A percentile compares a stretch with the other conserved stretches of the same genome.
These are phyloP conservation scores for Oligia fasciuncula DNA, from an alignment of 2,888 invertebrate species.

Conservation along the genomic window DNA sequence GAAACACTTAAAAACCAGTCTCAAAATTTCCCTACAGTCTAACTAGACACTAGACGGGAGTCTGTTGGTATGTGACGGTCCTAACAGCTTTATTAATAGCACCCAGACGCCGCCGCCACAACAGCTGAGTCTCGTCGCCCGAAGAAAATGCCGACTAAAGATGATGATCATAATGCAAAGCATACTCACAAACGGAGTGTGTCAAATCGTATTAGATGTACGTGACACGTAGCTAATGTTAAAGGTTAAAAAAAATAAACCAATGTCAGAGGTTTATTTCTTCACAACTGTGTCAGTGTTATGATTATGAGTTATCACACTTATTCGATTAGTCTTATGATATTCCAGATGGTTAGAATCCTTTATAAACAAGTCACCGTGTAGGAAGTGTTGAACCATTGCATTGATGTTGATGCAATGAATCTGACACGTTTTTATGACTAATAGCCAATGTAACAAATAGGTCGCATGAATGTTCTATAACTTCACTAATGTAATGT, in stretches of 20 bases:
- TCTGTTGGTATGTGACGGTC: slow-evolving; percentile 41
- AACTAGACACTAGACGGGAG: slow-evolving; percentile 31
- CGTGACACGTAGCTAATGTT: slow-evolving; percentile 39
- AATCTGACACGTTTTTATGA: slow-evolving; percentile 44
- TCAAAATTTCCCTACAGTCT: slow-evolving; percentile 31
- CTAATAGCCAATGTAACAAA: slow-evolving; percentile 38
- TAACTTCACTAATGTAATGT: slow-evolving; percentile 4
- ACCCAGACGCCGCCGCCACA: slow-evolving; percentile 67
- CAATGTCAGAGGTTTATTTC: slow-evolving; percentile 31
- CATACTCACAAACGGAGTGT: slow-evolving; percentile 49
- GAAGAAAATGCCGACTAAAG: slow-evolving; percentile 55
- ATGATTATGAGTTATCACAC: slow-evolving; percentile 22
- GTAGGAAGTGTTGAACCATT: slow-evolving; percentile 44
- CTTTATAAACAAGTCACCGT: slow-evolving; percentile 34
- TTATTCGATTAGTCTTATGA: slow-evolving; percentile 13
- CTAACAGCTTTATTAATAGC: slow-evolving; percentile 71
- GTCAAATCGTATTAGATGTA: slow-evolving; percentile 48
- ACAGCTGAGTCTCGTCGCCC: slow-evolving; percentile 66
- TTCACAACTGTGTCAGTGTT: slow-evolving; percentile 29
- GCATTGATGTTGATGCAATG: slow-evolving; percentile 41
- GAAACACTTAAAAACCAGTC: slow-evolving; percentile 19
- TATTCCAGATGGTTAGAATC: slow-evolving; percentile 45
- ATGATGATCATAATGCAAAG: slow-evolving; percentile 61
- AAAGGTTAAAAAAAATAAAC: slow-evolving; percentile 30
- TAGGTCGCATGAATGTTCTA: slow-evolving; percentile 20